Evolutionary conservation across 2,797 vertebrate genomes (phyloP).

Genomic region (Molossus molossus): DNA sequence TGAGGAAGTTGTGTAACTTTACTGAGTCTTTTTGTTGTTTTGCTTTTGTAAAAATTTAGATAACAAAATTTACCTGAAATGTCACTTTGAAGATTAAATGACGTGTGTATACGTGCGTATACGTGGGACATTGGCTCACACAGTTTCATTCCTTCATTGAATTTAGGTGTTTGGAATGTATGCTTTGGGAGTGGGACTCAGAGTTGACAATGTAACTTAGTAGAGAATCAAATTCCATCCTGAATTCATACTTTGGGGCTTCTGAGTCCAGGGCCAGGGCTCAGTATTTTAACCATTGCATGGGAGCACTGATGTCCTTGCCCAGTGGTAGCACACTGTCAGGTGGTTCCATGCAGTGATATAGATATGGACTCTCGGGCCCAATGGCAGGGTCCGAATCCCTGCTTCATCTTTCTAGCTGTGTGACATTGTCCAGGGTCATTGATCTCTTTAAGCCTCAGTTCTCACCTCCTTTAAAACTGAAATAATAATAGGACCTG

Average conservation of each 20-base stretch:
- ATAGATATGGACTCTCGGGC: fast-evolving
- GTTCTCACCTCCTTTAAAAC: neutral
- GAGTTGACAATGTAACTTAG: slow-evolving; percentile 5
- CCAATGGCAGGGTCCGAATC: neutral
- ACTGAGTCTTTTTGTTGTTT: neutral
- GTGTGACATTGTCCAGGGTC: neutral
- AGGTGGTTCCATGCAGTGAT: neutral
- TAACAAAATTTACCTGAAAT: neutral
- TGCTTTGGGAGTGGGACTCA: neutral
- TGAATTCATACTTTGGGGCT: neutral
- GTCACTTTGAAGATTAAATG: slow-evolving; percentile 42
- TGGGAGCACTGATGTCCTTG: neutral
- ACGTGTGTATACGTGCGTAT: neutral
- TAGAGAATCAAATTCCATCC: slow-evolving; percentile 1
- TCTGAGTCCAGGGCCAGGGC: neutral
- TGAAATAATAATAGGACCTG: neutral
- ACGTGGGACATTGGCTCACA: neutral
- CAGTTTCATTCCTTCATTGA: neutral
- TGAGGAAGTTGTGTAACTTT: neutral
- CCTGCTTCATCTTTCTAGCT: neutral
- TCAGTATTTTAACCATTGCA: neutral
- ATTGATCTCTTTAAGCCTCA: neutral
- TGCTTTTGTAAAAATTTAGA: neutral
- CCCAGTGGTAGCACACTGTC: neutral
- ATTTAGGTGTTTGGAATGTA: slow-evolving; percentile 35